Conservation (phyloP, 2,888 invertebrate genomes). For the Tetanocera ferruginea region DNA sequence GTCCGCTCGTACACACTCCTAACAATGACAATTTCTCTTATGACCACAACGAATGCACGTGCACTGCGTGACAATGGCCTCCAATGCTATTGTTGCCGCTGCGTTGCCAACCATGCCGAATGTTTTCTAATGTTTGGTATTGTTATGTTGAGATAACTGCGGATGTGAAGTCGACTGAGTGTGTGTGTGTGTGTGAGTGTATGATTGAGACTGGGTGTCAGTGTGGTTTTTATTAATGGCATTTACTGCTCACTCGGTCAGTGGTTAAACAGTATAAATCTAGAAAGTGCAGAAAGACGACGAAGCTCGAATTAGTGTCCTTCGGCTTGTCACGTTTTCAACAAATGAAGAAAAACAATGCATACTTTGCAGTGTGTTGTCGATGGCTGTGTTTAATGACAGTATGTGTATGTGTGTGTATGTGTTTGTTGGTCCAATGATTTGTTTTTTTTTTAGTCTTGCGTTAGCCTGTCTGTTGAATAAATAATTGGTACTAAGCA, state of each 20-base stretch:
- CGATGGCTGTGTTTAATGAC: too few species aligned
- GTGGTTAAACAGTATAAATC: neutral
- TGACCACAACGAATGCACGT: conserved; percentile 21
- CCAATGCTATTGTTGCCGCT: neutral
- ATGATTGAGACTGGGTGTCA: neutral
- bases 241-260: neutral
- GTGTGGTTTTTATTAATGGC: conserved; percentile 18
- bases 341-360: conserved; percentile 6
- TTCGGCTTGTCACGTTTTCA: conserved; percentile 1
- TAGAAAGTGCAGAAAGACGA: neutral
- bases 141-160: neutral
- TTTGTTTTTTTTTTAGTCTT: too few species aligned
- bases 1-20: neutral
- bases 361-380: neutral
- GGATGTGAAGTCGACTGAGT: neutral
- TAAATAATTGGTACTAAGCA: too few species aligned
- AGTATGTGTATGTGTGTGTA: too few species aligned
- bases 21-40: conserved; percentile 2
- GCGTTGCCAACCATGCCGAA: neutral
- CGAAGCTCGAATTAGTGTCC: neutral
- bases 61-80: conserved; percentile 6
- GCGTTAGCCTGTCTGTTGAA: too few species aligned
- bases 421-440: too few species aligned
- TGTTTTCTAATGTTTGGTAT: neutral
- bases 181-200: neutral